Evolutionary conservation across 2,797 vertebrate genomes (phyloP).

Genomic region (Intellagama lesueurii): DNA sequence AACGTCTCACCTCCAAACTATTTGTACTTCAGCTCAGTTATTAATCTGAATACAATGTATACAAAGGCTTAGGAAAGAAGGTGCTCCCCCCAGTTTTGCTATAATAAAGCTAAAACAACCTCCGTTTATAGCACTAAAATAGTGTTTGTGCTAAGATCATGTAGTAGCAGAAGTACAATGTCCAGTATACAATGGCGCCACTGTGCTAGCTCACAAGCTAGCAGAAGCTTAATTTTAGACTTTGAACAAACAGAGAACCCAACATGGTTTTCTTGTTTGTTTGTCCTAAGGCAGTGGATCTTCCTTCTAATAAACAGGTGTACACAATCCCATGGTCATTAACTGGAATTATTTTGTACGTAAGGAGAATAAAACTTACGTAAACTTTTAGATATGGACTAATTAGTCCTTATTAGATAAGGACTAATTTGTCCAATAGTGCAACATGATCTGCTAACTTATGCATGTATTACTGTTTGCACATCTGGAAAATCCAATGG

Average conservation of each 20-base stretch:
- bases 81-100: neutral
- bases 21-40: neutral
- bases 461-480: neutral
- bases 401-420: too few species aligned
- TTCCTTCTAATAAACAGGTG: neutral
- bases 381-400: too few species aligned
- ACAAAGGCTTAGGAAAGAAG: neutral
- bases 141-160: neutral
- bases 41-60: constrained; percentile 2
- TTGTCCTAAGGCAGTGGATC: neutral
- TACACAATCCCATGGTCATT: neutral
- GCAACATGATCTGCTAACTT: too few species aligned
- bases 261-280: neutral
- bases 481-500: neutral
- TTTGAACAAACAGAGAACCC: neutral
- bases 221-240: neutral
- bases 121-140: neutral
- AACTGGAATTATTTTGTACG: too few species aligned
- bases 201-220: neutral
- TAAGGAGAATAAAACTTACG: too few species aligned
- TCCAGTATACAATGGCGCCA: neutral
- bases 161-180: neutral
- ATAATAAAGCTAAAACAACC: neutral
- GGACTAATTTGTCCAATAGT: too few species aligned
- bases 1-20: neutral